Evolutionary conservation across 2,797 vertebrate species (phyloP).

Genomic region (Sebastolobus altivelis): DNA sequence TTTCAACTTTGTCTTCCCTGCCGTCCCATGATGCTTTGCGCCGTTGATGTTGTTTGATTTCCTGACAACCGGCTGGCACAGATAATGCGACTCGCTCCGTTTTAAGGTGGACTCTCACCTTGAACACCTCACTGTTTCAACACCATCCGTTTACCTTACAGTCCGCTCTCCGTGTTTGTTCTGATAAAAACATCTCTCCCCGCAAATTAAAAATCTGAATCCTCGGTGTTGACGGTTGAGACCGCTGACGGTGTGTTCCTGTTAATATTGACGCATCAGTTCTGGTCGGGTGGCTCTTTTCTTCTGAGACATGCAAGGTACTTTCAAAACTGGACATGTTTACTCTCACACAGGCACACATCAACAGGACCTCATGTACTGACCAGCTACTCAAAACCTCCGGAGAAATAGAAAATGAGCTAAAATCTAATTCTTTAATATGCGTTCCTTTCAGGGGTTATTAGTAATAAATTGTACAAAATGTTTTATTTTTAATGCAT

Average conservation of each 20-base stretch:
- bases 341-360: constrained; percentile 17
- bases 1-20: neutral
- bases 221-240: constrained; percentile 35
- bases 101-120: constrained; percentile 17
- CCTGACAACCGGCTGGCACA: constrained; percentile 21
- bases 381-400: neutral
- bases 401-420: neutral
- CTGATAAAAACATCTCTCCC: constrained; percentile 59
- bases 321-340: constrained; percentile 35
- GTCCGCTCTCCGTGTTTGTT: constrained; percentile 51
- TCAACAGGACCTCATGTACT: neutral
- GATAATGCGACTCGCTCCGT: constrained; percentile 21
- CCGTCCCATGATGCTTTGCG: constrained; percentile 23
- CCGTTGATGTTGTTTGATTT: constrained; percentile 41
- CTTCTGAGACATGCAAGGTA: constrained; percentile 43
- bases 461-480: neutral
- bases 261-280: constrained; percentile 71
- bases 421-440: neutral
- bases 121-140: constrained; percentile 38
- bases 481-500: constrained; percentile 1
- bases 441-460: neutral
- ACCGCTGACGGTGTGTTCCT: constrained; percentile 16
- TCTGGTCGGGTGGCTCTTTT: constrained; percentile 59
- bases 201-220: constrained; percentile 43
- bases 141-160: constrained; percentile 22